Conservation (phyloP, 2,888 invertebrate species). For the Ichneumoninae sp. region DNA sequence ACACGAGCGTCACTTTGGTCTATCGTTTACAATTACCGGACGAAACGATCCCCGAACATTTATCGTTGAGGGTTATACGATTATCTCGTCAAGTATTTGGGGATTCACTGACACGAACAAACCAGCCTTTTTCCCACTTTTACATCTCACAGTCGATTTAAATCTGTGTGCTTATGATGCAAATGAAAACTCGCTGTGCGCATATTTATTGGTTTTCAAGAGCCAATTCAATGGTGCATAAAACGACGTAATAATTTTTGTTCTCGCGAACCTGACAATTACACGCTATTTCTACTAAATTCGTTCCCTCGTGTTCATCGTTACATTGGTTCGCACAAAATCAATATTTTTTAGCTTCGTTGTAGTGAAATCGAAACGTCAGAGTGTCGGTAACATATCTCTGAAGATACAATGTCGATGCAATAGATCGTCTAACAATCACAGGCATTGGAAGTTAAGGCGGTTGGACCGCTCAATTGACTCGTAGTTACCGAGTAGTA, state of each 20-base stretch:
- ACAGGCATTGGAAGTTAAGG: not conserved
- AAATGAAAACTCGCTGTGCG: not conserved
- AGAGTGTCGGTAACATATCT: not conserved
- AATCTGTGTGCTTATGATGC: not conserved
- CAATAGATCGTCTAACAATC: not conserved
- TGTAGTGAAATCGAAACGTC: not conserved
- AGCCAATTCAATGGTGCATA: not conserved
- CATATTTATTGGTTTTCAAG: not conserved
- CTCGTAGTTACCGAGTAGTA: not conserved
- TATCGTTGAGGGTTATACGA: not conserved
- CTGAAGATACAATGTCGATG: not conserved
- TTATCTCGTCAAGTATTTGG: not conserved
- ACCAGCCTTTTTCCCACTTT: not conserved
- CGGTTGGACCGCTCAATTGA: not conserved
- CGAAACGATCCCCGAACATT: not conserved
- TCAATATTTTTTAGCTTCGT: not conserved
- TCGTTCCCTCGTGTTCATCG: not conserved
- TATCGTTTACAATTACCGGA: constrained; percentile 14
- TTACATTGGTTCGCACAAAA: not conserved
- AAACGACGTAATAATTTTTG: not conserved
- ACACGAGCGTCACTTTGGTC: not conserved
- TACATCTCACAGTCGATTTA: not conserved
- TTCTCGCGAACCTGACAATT: not conserved
- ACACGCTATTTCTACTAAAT: too few species aligned
- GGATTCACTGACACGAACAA: not conserved